Conservation (phyloP, 2,113 vertebrate species). For the Regulus satrapa region DNA sequence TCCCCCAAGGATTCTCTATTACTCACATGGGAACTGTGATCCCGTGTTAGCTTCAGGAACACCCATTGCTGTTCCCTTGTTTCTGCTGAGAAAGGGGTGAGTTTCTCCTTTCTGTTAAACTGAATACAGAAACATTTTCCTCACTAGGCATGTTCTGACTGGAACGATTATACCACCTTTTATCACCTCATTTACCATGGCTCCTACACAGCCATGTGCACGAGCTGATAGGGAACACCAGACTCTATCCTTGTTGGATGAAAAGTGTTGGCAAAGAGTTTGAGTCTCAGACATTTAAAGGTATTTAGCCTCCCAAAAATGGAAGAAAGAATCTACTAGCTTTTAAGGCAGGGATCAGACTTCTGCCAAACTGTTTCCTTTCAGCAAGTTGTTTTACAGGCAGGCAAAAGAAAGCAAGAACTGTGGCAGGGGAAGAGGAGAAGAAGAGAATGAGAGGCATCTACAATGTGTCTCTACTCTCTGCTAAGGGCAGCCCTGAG, state of each 20-base stretch:
- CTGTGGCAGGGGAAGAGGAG: not conserved
- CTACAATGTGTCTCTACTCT: not conserved
- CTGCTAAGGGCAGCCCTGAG: not conserved
- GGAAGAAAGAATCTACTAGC: not conserved
- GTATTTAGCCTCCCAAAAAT: not conserved
- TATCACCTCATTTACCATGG: not conserved
- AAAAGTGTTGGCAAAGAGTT: not conserved
- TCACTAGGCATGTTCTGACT: not conserved
- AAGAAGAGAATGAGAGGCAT: not conserved
- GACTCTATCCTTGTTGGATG: not conserved
- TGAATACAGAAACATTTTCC: not conserved
- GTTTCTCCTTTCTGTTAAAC: not conserved
- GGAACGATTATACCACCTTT: not conserved
- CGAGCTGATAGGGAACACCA: not conserved
- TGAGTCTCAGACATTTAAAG: not conserved
- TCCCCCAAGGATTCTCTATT: conserved; percentile 18
- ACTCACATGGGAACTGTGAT: not conserved
- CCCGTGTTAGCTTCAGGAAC: not conserved
- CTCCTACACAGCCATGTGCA: not conserved
- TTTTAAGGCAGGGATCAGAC: not conserved
- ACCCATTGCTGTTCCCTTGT: not conserved
- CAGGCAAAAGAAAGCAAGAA: not conserved
- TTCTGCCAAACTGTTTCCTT: not conserved
- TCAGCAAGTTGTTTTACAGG: not conserved
- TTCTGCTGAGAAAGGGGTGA: not conserved